These are phyloP conservation scores for Heliconius eleuchia DNA, from an alignment of 1,140 invertebrate genomes.

Conservation along the genomic window DNA sequence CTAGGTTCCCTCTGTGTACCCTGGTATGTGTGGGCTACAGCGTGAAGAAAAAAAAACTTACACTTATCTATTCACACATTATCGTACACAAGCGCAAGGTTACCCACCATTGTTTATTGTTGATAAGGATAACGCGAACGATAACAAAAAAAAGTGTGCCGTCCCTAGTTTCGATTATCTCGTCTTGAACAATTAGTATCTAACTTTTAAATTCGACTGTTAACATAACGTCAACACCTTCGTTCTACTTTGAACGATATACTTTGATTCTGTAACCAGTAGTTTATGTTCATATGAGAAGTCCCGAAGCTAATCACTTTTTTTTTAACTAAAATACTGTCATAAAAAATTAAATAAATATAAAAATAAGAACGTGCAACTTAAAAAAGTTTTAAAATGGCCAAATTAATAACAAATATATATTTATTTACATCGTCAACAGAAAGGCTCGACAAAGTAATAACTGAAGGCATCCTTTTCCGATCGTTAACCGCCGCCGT, in stretches of 20 bases:
- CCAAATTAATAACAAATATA: background rate
- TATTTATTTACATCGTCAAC: constrained; percentile 18
- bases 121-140: constrained; percentile 52
- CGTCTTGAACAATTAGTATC: background rate
- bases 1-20: no score
- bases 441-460: constrained; percentile 9
- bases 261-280: no score
- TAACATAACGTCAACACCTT: background rate
- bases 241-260: background rate
- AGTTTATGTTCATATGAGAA: background rate
- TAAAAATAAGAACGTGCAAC: background rate
- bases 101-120: constrained; percentile 67
- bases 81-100: constrained; percentile 55
- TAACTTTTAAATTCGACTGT: background rate
- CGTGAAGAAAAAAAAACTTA: no score
- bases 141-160: constrained; percentile 24
- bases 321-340: background rate
- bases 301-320: background rate
- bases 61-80: constrained; percentile 17
- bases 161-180: constrained; percentile 4
- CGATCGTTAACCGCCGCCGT: constrained; percentile 32
- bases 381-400: background rate
- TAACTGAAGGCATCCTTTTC: constrained; percentile 26
- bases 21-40: no score
- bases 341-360: background rate